Evolutionary conservation across 2,888 invertebrate species (phyloP), one percentile per base, ranked within the genome.

Genomic region (Helobdella robusta): DNA sequence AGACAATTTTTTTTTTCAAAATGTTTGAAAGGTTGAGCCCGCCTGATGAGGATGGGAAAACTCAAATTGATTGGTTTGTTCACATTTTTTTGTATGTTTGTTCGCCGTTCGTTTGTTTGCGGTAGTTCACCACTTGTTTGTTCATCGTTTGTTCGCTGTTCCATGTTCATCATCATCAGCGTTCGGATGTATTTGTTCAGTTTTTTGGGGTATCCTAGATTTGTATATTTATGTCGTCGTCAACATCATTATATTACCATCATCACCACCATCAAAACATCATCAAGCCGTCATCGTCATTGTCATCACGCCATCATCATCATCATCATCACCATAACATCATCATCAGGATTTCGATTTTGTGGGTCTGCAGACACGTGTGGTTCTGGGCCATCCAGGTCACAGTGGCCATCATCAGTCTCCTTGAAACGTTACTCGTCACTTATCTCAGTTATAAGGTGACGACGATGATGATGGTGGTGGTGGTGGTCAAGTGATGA

Each of bases 371-470:
- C 80, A 84, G 93, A 75, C 88, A 89, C 64, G 83, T 89, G 64
- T 87, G 87, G 76, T 83, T 94, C 74, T 93, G 93, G 92, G 85
- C 88, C 74, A 86, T 92, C 70, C 93, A 95, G 83, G 77, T 80
- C 61, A 85, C 91, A 73, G 84, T 94, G 76, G 92, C 94, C 71
- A 86, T 91, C 82, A 89, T 94, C 80, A 92, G 92, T 74, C 86
- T 97, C 74, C 87, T 88, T 59, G 93, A 95, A 83, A 91, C 94
- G 68, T 84, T 93, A 74, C 85, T 97, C 68, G 85, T 94, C 73
- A 92, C 92, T 75, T 97, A 95, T 83, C 86, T 97, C 77, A 92
- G 92, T 76, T 95, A 95, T 84, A 95, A 95, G 89, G 95, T 56
- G n/a, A 18, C 48, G 8, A 8, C 15, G n/a, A 48, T 25, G 25